These are phyloP conservation scores for Tethea ocularis DNA, from an alignment of 2,888 invertebrate species.

Conservation along the genomic window DNA sequence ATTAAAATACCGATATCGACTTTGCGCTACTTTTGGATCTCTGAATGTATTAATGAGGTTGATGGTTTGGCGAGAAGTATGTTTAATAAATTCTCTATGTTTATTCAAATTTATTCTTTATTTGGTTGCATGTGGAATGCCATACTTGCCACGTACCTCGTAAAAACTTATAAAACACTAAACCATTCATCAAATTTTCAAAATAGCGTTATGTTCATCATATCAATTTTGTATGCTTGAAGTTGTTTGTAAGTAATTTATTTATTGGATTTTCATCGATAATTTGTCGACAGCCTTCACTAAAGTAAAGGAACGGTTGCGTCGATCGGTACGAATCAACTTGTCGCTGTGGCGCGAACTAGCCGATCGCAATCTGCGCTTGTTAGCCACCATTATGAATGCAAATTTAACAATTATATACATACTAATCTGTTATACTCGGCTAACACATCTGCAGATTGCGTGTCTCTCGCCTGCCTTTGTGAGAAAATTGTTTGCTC, in stretches of 20 bases:
- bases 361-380: conserved; percentile 71
- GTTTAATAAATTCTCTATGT: too few species aligned
- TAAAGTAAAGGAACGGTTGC: conserved; percentile 41
- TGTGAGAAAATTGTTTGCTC: conserved; percentile 49
- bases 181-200: too few species aligned
- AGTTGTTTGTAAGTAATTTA: background rate
- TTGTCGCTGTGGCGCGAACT: conserved; percentile 70
- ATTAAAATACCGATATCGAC: conserved; percentile 31
- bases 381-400: conserved; percentile 75
- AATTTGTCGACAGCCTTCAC: conserved; percentile 33
- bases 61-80: too few species aligned
- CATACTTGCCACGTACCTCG: too few species aligned
- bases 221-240: too few species aligned
- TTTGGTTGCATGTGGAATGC: too few species aligned
- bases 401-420: conserved; percentile 77
- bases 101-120: too few species aligned
- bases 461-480: conserved; percentile 52
- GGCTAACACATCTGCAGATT: conserved; percentile 51
- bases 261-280: background rate
- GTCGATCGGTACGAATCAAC: conserved; percentile 59
- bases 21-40: background rate
- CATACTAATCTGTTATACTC: conserved; percentile 42
- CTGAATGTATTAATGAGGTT: background rate
- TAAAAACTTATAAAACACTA: too few species aligned
- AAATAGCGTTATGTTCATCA: too few species aligned